Evolutionary conservation across 2,888 invertebrate species (phyloP), one percentile per base, ranked within the genome.

Genomic region (Melanophora roralis): DNA sequence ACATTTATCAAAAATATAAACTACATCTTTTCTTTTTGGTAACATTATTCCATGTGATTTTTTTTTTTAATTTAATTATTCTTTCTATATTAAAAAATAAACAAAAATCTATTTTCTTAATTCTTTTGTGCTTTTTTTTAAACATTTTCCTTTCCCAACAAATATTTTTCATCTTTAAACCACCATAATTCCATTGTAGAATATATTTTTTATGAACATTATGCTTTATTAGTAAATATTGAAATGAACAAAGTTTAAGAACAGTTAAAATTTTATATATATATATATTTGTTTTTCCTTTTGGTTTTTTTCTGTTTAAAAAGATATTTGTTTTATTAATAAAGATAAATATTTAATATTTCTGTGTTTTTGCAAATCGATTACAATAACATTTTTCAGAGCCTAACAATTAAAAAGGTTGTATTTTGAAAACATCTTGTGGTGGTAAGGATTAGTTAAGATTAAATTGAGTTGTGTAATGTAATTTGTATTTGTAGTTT

Each of bases 1-100:
- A 87, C 87, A 86, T 87, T 87, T 87, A 87, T 87, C 87, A 87
- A 87, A 87, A 87, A 87, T 87, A 87, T 87, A 87, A 86, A 87
- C 86, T 86, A 87, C 86, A 84, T 59, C 69, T 78, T 77, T 71
- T 59, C 65, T 78, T 77, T 71, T 75, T 60, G 59, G 60, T 81
- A 82, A 83, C 82, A 77, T 72, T 81, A 81, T 82, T 82, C 75
- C 78, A 73, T 62, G 60, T 74, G 73, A 64, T 73, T 68, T 57
- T 76, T 69, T 43, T 65, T 65, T 64, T 55, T 21, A n/a, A n/a
- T n/a, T n/a, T n/a, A n/a, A n/a, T 78, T 57, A 19, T 67, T 23
- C 60, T 32, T 55, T 6, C 60, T 71, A 27, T 27, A 27, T 27
- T 27, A 27, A 27, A 47, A 64, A 62, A 14, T 23, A 45, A 55